Percentiles rank a stretch among this genome's conserved stretches.
phyloP scores from a whole-genome alignment of 2,797 vertebrate species.

The Hozukius guyotensis region DNA sequence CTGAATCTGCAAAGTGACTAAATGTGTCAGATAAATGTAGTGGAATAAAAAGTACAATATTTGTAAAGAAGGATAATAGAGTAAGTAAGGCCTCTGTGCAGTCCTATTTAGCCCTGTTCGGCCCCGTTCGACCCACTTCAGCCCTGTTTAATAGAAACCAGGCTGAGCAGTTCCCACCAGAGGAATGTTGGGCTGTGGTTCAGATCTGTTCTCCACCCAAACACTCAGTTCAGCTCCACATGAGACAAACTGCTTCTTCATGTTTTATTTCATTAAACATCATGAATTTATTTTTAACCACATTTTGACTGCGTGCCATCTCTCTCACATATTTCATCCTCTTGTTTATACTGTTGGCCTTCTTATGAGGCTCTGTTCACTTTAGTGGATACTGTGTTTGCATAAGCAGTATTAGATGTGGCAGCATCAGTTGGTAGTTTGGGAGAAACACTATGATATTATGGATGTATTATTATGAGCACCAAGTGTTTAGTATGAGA shows the following conservation, averaged over 20 bases:
- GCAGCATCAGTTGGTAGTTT: slow-evolving; percentile 2
- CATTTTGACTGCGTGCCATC: slow-evolving; percentile 1
- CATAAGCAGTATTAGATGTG: background rate
- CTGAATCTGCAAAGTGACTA: background rate
- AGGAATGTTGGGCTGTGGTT: slow-evolving; percentile 70
- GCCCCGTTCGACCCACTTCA: slow-evolving; percentile 4
- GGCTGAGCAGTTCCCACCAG: slow-evolving; percentile 39
- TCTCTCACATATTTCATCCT: background rate
- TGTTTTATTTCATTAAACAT: slow-evolving; percentile 42
- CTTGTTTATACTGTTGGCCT: background rate
- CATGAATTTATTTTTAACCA: slow-evolving; percentile 20
- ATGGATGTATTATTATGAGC: background rate
- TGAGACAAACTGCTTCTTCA: slow-evolving; percentile 18
- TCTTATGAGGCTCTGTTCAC: background rate
- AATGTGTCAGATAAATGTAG: background rate
- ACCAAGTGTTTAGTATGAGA: background rate
- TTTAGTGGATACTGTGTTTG: background rate
- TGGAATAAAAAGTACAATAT: background rate
- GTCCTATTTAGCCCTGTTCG: background rate
- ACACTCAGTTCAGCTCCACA: slow-evolving; percentile 10
- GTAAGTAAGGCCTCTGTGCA: background rate
- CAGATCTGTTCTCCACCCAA: slow-evolving; percentile 55
- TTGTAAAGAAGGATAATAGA: background rate
- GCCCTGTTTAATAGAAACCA: slow-evolving; percentile 42
- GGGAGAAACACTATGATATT: background rate